These are phyloP conservation scores for Lophius piscatorius DNA, from an alignment of 2,113 vertebrate genomes.

Conservation along the genomic window DNA sequence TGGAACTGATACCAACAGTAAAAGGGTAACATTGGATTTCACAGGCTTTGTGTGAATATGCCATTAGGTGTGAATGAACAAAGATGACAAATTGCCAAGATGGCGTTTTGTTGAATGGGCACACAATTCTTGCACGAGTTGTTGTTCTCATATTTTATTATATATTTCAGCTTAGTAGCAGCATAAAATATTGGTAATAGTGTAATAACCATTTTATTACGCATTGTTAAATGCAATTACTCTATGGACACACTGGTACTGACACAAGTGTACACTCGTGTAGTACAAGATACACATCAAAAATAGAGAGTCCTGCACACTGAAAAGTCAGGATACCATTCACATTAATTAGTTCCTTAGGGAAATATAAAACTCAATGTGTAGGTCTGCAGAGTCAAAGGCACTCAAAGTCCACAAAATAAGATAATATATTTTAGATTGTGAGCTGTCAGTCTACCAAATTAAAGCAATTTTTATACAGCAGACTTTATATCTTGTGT, in stretches of 20 bases:
- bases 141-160: constrained; percentile 3
- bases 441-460: constrained; percentile 35
- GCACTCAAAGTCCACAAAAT: constrained; percentile 42
- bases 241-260: background rate
- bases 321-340: constrained; percentile 65
- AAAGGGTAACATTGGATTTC: no score
- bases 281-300: constrained; percentile 1
- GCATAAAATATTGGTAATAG: constrained; percentile 5
- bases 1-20: background rate
- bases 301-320: constrained; percentile 11
- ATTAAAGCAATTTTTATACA: constrained; percentile 24
- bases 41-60: constrained; percentile 2
- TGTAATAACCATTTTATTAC: background rate
- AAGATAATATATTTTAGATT: constrained; percentile 46
- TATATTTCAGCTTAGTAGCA: constrained; percentile 1
- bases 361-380: constrained; percentile 62
- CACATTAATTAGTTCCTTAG: constrained; percentile 76
- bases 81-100: constrained; percentile 4
- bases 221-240: background rate
- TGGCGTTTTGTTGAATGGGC: no score
- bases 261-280: background rate
- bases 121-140: no score
- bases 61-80: constrained; percentile 21
- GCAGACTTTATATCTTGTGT: constrained; percentile 11
- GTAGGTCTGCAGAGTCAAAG: constrained; percentile 50